Base-by-base conservation (phyloP, 2,797 vertebrate species). In the Ctenosaura bakeri region DNA sequence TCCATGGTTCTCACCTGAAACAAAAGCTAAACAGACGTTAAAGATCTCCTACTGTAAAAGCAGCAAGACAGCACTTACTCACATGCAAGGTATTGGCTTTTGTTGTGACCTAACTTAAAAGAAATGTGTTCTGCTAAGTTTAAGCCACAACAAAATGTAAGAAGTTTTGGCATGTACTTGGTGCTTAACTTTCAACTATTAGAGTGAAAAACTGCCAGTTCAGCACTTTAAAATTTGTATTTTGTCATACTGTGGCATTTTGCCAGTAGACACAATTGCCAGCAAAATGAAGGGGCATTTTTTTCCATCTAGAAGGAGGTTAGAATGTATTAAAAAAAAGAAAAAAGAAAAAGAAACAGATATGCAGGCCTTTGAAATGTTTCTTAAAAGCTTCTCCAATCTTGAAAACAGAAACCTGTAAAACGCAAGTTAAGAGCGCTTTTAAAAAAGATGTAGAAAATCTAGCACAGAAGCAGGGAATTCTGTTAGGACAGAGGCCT, bases 1-100 rank as follows among this genome's bases (percentile, higher is more conserved):
- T 96, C 98, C 98, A 97, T 97, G 97, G 96, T 96, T 97, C 97
- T 92, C 82, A 98, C 97, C 99, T 99, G 98, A 97, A 98, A 98
- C 95, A 98, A 97, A 99, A 97, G 97, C 98, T 98, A 94, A 94
- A 98, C 79, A 98, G 95, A 97, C 50, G 92, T 98, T 98, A 98
- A 98, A 97, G 91, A 96, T 95, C 95, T 95, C 93, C 88, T 89
- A 95, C 84, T 84, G 93, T n/a, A 35, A 56, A 95, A 95, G 89
- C 91, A 91, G 93, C 91, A 95, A 94, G 89, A 94, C 88, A 95
- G 92, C 97, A 97, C 97, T 97, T 96, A 97, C 97, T 97, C 86
- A 92, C 66, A 92, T 78, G 62, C 95, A 91, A 94, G 86, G 90
- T 93, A 71, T 74, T 94, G 92, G 10, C 85, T 93, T 96, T 93